Conservation (phyloP, 2,113 vertebrate species). For the Plotosus lineatus region DNA sequence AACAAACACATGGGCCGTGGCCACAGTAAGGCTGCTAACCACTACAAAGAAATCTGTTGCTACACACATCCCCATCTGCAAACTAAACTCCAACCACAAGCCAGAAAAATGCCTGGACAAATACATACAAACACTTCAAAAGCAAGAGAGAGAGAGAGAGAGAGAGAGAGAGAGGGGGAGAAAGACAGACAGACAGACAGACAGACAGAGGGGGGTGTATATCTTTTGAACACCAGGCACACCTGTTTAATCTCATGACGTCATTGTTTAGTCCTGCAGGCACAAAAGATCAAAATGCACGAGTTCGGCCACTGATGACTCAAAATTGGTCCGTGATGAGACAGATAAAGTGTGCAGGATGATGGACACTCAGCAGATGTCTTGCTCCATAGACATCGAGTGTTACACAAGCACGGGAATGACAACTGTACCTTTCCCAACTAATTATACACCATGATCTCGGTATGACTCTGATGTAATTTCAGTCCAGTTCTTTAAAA, state of each 20-base stretch:
- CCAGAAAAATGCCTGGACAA: constrained; percentile 38
- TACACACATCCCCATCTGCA: constrained; percentile 25
- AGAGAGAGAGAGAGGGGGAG: not conserved
- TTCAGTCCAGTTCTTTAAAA: not conserved
- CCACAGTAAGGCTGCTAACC: constrained; percentile 35
- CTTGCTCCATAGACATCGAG: not conserved
- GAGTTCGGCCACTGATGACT: constrained; percentile 25
- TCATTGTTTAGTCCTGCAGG: constrained; percentile 12
- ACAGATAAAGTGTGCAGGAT: not conserved
- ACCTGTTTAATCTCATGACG: constrained; percentile 31
- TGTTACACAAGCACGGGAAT: not conserved
- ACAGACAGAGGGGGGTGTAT: not conserved
- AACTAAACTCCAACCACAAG: constrained; percentile 37
- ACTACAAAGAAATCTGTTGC: constrained; percentile 48
- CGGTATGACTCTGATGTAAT: not conserved
- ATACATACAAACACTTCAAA: constrained; percentile 45
- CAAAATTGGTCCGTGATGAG: constrained; percentile 25
- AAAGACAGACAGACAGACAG: too few species aligned
- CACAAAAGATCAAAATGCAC: not conserved
- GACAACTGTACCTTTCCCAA: not conserved
- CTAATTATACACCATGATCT: not conserved
- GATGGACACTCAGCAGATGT: constrained; percentile 30
- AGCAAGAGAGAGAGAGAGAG: not conserved
- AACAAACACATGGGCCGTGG: constrained; percentile 40
- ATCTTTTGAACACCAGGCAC: not conserved